These are phyloP conservation scores for Druceiella hillmani DNA, from an alignment of 2,888 invertebrate species.

Conservation along the genomic window DNA sequence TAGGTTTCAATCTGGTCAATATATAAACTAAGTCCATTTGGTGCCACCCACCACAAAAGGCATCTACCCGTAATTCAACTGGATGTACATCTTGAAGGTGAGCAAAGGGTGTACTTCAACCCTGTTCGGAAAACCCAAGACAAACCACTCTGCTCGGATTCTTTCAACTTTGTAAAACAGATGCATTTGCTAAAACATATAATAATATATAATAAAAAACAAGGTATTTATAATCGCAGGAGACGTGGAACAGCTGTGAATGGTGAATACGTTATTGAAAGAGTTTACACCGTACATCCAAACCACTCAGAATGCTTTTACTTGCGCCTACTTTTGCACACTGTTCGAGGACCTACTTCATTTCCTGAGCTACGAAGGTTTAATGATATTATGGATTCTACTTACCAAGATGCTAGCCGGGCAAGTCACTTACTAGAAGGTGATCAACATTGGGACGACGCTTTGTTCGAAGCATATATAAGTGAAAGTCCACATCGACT, in stretches of 20 bases:
- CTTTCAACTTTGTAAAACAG: no score
- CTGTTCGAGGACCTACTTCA: constrained; percentile 27
- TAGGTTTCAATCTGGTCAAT: no score
- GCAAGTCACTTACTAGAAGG: constrained; percentile 27
- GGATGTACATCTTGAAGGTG: no score
- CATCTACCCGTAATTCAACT: no score
- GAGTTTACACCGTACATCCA: constrained; percentile 22
- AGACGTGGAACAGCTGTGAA: constrained; percentile 21
- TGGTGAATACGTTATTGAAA: constrained; percentile 22
- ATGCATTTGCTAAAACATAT: no score
- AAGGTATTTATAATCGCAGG: constrained; percentile 19
- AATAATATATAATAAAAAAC: no score
- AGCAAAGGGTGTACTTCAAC: no score
- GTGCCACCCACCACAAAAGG: no score
- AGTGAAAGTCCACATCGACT: constrained; percentile 11
- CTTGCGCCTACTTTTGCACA: constrained; percentile 23
- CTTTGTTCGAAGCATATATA: constrained; percentile 22
- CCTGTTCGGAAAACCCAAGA: no score
- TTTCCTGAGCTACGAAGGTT: constrained; percentile 23
- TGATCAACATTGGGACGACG: constrained; percentile 27
- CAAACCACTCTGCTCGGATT: no score
- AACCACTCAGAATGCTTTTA: constrained; percentile 23
- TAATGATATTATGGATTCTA: constrained; percentile 17
- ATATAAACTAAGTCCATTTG: no score
- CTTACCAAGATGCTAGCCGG: constrained; percentile 24